Base-by-base conservation (phyloP, 2,113 vertebrate genomes). In the Siniperca knerii region DNA sequence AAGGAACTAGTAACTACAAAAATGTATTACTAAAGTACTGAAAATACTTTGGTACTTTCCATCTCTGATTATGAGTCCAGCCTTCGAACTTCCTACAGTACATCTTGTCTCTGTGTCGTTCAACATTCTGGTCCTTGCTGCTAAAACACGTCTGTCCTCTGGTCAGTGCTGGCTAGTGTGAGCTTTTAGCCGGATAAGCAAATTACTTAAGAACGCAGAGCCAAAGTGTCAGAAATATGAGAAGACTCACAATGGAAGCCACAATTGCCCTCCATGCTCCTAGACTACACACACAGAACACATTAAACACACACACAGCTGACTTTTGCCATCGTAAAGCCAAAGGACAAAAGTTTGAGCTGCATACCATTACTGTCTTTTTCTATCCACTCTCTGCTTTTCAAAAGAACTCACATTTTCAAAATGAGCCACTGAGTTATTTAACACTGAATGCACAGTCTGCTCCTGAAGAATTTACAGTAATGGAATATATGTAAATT, bases 101-200 rank as follows among this genome's bases (percentile, higher is more conserved):
- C 29, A 23, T 67, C 12, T 42, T 2, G 8, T 20, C 52, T 52
- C 44, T 0, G 2, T 52, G n/a, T 58, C 25, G 11, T 9, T 48
- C 57, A 60, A 66, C 40, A 58, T 52, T 15, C 23, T 18, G 20
- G 33, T 69, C 65, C 8, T 42, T 25, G n/a, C 37, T 33, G 11
- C 2, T 16, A 1, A 58, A 60, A 44, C 5, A 4, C 23, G 13
- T 55, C 29, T 9, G 61, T 71, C 21, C 25, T 77, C 40, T 57
- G 29, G 13, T 71, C n/a, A 3, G 52, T 3, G 68, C 64, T 29
- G 25, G 50, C 72, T 42, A 6, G 44, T 35, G 11, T 11, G 58
- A 82, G 77, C 71, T 79, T 62, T 87, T 55, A 52, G 61, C 42
- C n/a, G 9, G 23, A 75, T 84, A 58, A 85, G 48, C 12, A 48